Evolutionary conservation across 2,797 vertebrate genomes (phyloP).

Genomic region (Mus caroli): DNA sequence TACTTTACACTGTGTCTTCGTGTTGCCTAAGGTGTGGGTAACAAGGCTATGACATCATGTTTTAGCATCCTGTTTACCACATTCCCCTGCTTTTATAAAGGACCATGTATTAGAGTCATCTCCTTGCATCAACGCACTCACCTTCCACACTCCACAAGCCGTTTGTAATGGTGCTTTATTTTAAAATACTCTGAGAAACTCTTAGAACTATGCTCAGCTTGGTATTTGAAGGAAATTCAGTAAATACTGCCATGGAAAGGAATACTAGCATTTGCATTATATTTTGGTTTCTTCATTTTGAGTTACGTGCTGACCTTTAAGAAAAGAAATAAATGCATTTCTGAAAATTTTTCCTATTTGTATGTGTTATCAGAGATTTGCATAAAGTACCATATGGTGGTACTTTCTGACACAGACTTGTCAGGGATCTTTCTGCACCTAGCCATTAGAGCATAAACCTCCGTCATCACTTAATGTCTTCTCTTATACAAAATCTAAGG

Average conservation of each 20-base stretch:
- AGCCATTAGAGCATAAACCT: not conserved
- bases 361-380: not conserved
- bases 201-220: not conserved
- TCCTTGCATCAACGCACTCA: not conserved
- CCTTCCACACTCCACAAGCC: not conserved
- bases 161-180: not conserved
- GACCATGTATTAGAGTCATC: not conserved
- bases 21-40: not conserved
- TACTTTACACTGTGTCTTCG: not conserved
- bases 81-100: not conserved
- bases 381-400: not conserved
- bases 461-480: not conserved
- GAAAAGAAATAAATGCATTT: not conserved
- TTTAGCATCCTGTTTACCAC: not conserved
- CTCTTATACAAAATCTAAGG: not conserved
- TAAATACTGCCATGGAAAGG: not conserved
- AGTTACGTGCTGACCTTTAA: not conserved
- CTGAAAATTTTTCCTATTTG: not conserved
- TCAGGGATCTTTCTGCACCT: not conserved
- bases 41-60: not conserved
- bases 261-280: no score
- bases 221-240: not conserved
- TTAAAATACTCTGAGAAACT: not conserved
- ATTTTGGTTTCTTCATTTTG: not conserved
- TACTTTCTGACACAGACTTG: not conserved